A percentile compares a stretch with the other conserved stretches of the same genome.
These are phyloP conservation scores for Lissocephala sabroskyi DNA, from an alignment of 2,888 invertebrate genomes.

Conservation along the genomic window DNA sequence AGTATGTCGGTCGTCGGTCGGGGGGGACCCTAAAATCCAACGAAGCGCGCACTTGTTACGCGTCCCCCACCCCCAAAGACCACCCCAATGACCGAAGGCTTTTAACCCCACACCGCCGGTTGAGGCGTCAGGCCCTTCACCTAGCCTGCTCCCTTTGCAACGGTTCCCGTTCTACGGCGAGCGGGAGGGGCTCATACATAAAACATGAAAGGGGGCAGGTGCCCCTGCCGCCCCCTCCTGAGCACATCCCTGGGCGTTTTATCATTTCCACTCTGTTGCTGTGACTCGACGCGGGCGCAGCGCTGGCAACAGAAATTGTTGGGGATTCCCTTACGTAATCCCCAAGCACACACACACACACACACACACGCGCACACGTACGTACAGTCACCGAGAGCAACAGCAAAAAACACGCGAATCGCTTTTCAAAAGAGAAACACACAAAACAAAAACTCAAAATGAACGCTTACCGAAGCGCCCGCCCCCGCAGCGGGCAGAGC, in stretches of 20 bases:
- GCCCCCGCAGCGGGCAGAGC: not conserved
- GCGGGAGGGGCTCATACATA: slow-evolving; percentile 33
- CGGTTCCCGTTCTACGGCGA: no score
- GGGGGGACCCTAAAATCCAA: slow-evolving; percentile 25
- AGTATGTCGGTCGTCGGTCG: not conserved
- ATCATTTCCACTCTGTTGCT: not conserved
- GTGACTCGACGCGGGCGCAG: slow-evolving; percentile 21
- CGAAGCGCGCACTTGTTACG: slow-evolving; percentile 41
- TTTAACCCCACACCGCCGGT: slow-evolving; percentile 2
- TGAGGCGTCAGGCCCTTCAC: no score
- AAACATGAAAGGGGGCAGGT: slow-evolving; percentile 37
- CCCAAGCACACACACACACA: slow-evolving; percentile 44
- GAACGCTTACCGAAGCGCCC: not conserved
- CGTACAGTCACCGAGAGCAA: slow-evolving; percentile 11
- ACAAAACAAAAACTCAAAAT: slow-evolving; percentile 36
- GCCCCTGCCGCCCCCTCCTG: slow-evolving; percentile 1
- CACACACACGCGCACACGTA: slow-evolving; percentile 13
- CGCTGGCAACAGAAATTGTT: slow-evolving; percentile 51
- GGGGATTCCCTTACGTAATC: slow-evolving; percentile 71
- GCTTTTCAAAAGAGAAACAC: slow-evolving; percentile 28
- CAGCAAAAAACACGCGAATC: slow-evolving; percentile 25
- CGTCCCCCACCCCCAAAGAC: slow-evolving; percentile 1
- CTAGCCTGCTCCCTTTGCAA: no score
- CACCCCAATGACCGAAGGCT: not conserved
- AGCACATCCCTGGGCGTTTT: no score